A percentile compares a stretch with the other conserved stretches of the same genome.
Evolutionary conservation across 2,113 vertebrate species (phyloP).

Genomic region (Phaethon lepturus): DNA sequence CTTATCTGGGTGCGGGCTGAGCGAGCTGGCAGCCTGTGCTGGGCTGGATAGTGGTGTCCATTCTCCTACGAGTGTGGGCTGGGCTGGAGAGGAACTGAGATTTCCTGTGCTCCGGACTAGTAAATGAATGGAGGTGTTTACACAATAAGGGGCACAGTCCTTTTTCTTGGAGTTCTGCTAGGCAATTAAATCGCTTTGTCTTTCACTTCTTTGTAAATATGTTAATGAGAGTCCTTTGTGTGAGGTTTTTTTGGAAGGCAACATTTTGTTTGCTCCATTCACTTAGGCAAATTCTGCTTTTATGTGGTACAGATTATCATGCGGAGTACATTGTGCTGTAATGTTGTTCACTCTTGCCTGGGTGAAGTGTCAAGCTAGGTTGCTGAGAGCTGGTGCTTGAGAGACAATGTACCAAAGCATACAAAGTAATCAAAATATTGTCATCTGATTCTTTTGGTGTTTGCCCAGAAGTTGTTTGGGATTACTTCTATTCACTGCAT

Average conservation of each 20-base stretch:
- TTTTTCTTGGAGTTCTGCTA: background rate
- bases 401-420: background rate
- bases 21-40: background rate
- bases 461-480: constrained; percentile 47
- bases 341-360: background rate
- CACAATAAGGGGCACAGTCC: background rate
- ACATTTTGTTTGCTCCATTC: background rate
- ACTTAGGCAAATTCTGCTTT: constrained; percentile 25
- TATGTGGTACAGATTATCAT: background rate
- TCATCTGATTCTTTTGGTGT: constrained; percentile 69
- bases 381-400: background rate
- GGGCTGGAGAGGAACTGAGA: constrained; percentile 1
- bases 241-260: background rate
- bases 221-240: background rate
- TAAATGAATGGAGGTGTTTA: constrained; percentile 23
- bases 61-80: background rate
- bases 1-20: background rate
- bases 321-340: constrained; percentile 10
- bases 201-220: background rate
- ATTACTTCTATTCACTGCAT: constrained; percentile 46
- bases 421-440: constrained; percentile 12
- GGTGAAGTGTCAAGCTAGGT: background rate
- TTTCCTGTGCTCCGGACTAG: constrained; percentile 54
- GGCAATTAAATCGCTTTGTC: constrained; percentile 27
- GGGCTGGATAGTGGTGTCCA: constrained; percentile 8